Conservation (phyloP, 2,888 invertebrate species). For the Amiota mariae region DNA sequence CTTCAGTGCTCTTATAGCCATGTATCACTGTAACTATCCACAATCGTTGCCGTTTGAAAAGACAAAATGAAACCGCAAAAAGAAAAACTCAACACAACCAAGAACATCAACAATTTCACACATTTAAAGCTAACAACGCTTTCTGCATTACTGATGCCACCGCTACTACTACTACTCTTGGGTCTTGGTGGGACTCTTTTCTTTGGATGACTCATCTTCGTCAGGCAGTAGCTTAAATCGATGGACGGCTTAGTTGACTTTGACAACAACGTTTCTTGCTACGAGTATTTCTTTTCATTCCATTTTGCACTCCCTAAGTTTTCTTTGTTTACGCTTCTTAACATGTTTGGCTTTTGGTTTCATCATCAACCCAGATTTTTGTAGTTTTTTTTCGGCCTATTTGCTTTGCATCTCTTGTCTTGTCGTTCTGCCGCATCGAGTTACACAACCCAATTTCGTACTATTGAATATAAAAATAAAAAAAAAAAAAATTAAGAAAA, state of each 20-base stretch:
- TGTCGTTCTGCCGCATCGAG: slow-evolving; percentile 25
- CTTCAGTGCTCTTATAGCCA: too few species aligned
- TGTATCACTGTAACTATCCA: too few species aligned
- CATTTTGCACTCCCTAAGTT: background rate
- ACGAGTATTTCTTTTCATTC: background rate
- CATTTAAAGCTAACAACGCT: slow-evolving; percentile 35
- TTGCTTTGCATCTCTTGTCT: slow-evolving; percentile 29
- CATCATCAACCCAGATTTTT: slow-evolving; percentile 28
- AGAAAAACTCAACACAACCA: background rate
- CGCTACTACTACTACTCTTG: slow-evolving; percentile 22
- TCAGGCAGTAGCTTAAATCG: background rate
- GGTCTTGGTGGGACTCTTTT: slow-evolving; percentile 33
- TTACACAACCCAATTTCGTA: slow-evolving; percentile 25
- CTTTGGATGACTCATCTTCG: background rate
- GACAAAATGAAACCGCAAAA: slow-evolving; percentile 44
- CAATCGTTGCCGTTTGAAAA: background rate
- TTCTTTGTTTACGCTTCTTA: slow-evolving; percentile 10
- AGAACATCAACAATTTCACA: slow-evolving; percentile 39
- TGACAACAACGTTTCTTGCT: slow-evolving; percentile 12
- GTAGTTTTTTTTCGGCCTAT: slow-evolving; percentile 40
- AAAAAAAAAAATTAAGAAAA: too few species aligned
- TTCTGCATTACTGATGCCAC: slow-evolving; percentile 45
- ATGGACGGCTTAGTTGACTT: slow-evolving; percentile 21
- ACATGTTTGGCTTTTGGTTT: slow-evolving; percentile 15
- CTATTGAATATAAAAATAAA: background rate